phyloP scores from a whole-genome alignment of 2,888 invertebrate genomes.

The Sympetrum striolatum region DNA sequence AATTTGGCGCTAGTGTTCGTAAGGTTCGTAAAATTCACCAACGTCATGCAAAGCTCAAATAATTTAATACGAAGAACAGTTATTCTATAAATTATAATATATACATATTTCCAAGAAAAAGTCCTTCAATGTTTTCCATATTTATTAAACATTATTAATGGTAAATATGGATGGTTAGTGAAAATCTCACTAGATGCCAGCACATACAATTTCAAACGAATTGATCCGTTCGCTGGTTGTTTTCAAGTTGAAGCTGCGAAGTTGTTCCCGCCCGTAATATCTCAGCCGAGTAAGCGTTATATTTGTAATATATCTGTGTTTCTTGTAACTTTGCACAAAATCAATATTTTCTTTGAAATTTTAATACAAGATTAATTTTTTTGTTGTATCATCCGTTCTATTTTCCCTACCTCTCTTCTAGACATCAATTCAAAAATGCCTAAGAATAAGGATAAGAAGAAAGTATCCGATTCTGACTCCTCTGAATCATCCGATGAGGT shows the following conservation, averaged over 20 bases:
- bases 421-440: background rate
- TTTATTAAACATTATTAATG: too few relatives aligned
- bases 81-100: background rate
- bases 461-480: background rate
- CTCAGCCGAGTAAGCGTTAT: background rate
- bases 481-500: constrained; percentile 8
- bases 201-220: too few relatives aligned
- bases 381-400: background rate
- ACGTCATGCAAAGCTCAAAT: background rate
- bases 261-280: background rate
- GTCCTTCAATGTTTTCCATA: too few relatives aligned
- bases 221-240: too few relatives aligned
- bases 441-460: constrained; percentile 26
- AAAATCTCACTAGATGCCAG: too few relatives aligned
- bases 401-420: background rate
- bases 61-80: background rate
- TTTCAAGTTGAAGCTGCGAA: too few relatives aligned
- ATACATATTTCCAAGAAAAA: background rate
- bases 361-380: background rate
- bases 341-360: background rate
- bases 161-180: too few relatives aligned
- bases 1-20: background rate
- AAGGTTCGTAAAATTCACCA: background rate
- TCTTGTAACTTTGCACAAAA: background rate
- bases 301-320: background rate